These are phyloP conservation scores for Mustela nigripes DNA, from an alignment of 2,113 vertebrate species.

Conservation along the genomic window DNA sequence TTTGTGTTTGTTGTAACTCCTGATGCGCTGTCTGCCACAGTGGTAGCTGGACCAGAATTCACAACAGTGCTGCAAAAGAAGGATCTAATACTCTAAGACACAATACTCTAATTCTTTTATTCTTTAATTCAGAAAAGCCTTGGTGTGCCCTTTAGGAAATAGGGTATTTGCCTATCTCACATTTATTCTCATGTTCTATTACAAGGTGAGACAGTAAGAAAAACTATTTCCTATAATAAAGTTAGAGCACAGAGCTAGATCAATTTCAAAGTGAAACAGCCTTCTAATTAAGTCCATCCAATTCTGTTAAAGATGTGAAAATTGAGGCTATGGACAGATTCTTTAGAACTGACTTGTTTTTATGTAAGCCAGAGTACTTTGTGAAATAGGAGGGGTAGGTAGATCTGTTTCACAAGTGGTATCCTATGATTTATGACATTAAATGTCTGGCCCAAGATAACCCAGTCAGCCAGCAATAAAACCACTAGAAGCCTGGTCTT, in stretches of 20 bases:
- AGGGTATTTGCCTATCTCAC: not conserved
- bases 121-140: not conserved
- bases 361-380: not conserved
- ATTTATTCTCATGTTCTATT: not conserved
- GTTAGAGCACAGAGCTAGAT: not conserved
- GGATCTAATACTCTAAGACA: not conserved
- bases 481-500: not conserved
- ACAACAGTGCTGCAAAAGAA: not conserved
- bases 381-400: not conserved
- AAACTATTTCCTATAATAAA: constrained; percentile 15
- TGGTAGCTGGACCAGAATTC: not conserved
- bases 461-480: not conserved
- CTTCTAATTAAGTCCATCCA: not conserved
- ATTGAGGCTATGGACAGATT: not conserved
- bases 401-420: not conserved
- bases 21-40: not conserved
- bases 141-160: not conserved
- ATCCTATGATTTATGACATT: not conserved
- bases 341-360: not conserved
- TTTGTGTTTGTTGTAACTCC: not conserved
- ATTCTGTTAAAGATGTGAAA: not conserved
- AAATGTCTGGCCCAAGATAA: not conserved
- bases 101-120: not conserved
- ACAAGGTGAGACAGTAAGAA: not conserved
- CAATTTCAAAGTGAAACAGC: not conserved